phyloP scores from a whole-genome alignment of 1,140 invertebrate genomes.

The Pseudomyrmex dendroicus region DNA sequence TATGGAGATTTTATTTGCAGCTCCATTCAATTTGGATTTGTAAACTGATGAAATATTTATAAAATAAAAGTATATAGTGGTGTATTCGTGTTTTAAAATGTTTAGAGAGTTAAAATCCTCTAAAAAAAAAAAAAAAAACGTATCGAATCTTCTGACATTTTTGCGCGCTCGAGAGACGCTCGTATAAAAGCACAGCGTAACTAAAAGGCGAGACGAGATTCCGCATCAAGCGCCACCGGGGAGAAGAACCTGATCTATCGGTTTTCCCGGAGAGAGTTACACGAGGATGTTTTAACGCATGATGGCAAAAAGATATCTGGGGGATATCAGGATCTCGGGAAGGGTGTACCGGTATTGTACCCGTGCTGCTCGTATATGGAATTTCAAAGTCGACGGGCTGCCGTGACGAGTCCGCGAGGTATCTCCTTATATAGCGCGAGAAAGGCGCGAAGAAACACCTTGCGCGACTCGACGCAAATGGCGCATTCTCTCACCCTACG shows the following conservation, averaged over 20 bases:
- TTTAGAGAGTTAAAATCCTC: too few species aligned
- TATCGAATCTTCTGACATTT: neutral
- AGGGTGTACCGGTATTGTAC: conserved; percentile 45
- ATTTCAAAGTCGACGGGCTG: conserved; percentile 55
- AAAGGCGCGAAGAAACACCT: conserved; percentile 68
- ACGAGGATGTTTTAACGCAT: neutral
- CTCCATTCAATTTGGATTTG: neutral
- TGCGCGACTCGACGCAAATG: conserved; percentile 36
- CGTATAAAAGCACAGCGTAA: neutral
- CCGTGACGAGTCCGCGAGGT: conserved; percentile 15
- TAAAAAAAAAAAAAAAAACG: too few species aligned
- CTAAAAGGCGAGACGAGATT: neutral
- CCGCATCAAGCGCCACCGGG: neutral
- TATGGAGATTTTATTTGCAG: too few species aligned
- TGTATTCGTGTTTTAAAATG: too few species aligned
- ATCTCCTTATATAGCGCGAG: conserved; percentile 61
- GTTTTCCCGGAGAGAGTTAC: neutral
- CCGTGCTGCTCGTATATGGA: conserved; percentile 42
- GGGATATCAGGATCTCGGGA: neutral
- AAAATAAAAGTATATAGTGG: too few species aligned
- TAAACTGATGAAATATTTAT: too few species aligned
- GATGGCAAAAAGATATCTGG: neutral
- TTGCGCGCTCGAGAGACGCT: too few species aligned
- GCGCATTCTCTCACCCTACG: neutral
- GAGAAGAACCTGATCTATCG: conserved; percentile 1